Base-by-base conservation (phyloP, 2,113 vertebrate genomes). In the Microcebus lehilahytsara region DNA sequence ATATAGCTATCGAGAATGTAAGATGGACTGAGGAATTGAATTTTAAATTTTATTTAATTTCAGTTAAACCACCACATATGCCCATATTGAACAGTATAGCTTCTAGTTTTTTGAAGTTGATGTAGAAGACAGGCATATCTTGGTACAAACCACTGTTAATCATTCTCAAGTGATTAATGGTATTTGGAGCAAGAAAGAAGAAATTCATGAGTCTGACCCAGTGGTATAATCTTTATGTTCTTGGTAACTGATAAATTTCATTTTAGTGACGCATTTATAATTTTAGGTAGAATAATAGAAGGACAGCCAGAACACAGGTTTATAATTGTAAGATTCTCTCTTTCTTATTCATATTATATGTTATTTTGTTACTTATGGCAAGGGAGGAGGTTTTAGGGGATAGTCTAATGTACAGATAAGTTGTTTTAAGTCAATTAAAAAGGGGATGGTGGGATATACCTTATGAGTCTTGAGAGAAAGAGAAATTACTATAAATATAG, bases 21-120 rank as follows among this genome's bases (percentile, higher is more conserved):
- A 49, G 51, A 37, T 90, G 66, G 60, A 66, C 46, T 86, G 64
- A 89, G 87, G 40, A 87, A 56, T 64, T 69, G 56, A 58, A 58
- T 81, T 95, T 89, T 60, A 91, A 67, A 49, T 86, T 66, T 93
- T 95, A 17, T 49, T 79, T 60, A 62, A 66, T 91, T 83, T 72
- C 78, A 40, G 46, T 74, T 81, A 88, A 74, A 46, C n/a, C 66
- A 60, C 32, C 25, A 64, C 34, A 80, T 34, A n/a, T 85, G n/a
- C 11, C 51, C 77, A 40, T 80, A 23, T 77, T 94, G 49, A 93
- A 64, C 53, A 81, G 22, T 87, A 32, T 14, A 79, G 34, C 34
- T 87, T 40, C 60, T 84, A 72, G 40, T 30, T 20, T 90, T 90
- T 78, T 90, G 67, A 77, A 40, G n/a, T 89, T 42, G 46, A 77